Base-by-base conservation (phyloP, 2,113 vertebrate species). In the Istiophorus platypterus region DNA sequence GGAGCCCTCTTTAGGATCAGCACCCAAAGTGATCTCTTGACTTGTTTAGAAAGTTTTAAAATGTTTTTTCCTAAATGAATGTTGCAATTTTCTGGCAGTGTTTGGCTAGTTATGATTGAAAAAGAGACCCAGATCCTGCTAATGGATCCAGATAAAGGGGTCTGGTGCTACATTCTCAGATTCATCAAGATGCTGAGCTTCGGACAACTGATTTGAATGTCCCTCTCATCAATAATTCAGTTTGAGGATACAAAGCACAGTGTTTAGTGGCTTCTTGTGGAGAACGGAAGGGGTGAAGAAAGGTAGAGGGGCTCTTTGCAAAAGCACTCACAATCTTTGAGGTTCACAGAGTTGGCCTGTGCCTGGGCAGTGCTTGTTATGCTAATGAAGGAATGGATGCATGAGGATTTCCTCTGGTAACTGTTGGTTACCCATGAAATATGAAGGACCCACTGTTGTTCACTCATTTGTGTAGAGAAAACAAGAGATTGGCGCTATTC, bases 361-460 rank as follows among this genome's bases (percentile, higher is more conserved):
- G 76, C 80, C 84, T 80, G 78, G 59, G 72, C 37, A n/a, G n/a
- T 26, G 11, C 63, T 92, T 91, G 86, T 91, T 84, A 93, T 93
- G 88, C 85, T 89, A 93, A 94, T 94, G 49, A 85, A 69, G 67
- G 39, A 77, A 70, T 27, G 77, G 77, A 91, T 84, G 78, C 80
- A 71, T 89, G 80, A 90, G 88, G 84, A 80, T 88, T 88, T 76
- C 77, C 63, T 87, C 26, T 82, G 81, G 88, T 91, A 86, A 82
- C 82, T 84, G 82, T 79, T 88, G 84, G 93, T 92, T 89, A 92
- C 93, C 54, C 78, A 87, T 85, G 87, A 82, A 82, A 90, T 78
- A 72, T 84, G 37, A 45, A 81, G 69, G 75, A 57, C 47, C 41
- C 41, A 13, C 54, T 52, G 39, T 74, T 49, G 49, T 68, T 56